Base-by-base conservation (phyloP, 2,113 vertebrate genomes). In the Tetrao urogallus region DNA sequence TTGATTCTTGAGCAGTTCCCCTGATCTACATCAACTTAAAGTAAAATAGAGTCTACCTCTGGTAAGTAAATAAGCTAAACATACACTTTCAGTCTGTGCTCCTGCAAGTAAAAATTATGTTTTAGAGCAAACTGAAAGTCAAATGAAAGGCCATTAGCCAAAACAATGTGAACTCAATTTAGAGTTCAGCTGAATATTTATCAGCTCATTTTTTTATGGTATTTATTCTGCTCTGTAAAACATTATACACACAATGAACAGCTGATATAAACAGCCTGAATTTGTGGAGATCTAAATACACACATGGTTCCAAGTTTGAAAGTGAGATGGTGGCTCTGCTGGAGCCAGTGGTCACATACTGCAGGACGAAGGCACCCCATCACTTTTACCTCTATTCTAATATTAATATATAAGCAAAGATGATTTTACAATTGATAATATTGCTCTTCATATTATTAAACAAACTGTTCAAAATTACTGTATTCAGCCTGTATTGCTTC, bases 401-500 rank as follows among this genome's bases (percentile, higher is more conserved):
- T 34, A 27, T 16, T 89, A 60, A 81, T 91, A 71, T 30, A 45
- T 4, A 86, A 78, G 50, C 24, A 56, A 24, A 83, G 85, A 86
- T 65, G 19, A 88, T 81, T 86, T 94, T 81, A 81, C 28, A 65
- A 81, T 91, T 89, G 79, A 6, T 94, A 83, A 89, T 95, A 94
- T 64, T 90, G 88, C 91, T 94, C 82, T 88, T 92, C 91, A 88
- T 91, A 95, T 92, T 95, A 95, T 92, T 94, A 92, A 96, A 72
- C 87, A 96, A 96, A 95, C 88, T 94, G 72, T 72, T 88, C 57
- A 28, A 95, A 97, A 97, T 96, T 88, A 91, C 94, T 86, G 91
- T 88, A 94, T 95, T 97, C 95, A 92, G 64, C 71, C 22, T 82
- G 89, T 91, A 95, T 89, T 90, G 95, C 96, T 95, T 58, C 90